Evolutionary conservation across 2,888 invertebrate species (phyloP), one percentile per base, ranked within the genome.

Genomic region (Spodoptera picta): DNA sequence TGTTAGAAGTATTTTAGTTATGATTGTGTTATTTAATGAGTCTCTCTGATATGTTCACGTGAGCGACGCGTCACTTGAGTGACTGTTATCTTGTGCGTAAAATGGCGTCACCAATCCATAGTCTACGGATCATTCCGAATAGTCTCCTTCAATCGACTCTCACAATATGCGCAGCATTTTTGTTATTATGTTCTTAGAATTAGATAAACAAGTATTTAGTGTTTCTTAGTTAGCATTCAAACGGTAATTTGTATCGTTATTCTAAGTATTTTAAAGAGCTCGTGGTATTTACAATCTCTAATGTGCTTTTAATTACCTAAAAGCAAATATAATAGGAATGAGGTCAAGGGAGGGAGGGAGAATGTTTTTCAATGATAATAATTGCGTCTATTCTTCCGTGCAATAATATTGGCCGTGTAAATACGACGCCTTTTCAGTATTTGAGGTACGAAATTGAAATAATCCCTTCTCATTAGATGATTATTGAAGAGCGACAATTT

Each of bases 31-130:
- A 42, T 51, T 73, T 24, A n/a, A 23, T n/a, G 27, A 45, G 19
- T 57, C 41, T 71, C 56, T 53, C 43, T 14, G 45, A 36, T 61
- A 54, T 64, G 44, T 41, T 41, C 46, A 42, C 19, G 45, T 57
- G 43, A 36, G 49, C 27, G 19, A 10, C 49, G 54, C 50, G 54
- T 47, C 64, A 46, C 49, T 50, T 12, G 36, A 6, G 36, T 44
- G 55, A 52, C 9, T 56, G 55, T 60, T 72, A 67, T 68, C 55
- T 53, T 56, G 14, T 41, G 45, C 67, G 44, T 63, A 52, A 69
- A 65, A 62, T 65, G 60, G 58, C 75, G 71, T 75, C 70, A 62
- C 48, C 54, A 64, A 60, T 64, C 54, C 75, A 65, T 58, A 65
- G 63, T 61, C 70, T 64, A 62, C 65, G 51, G 59, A 70, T 52